Conservation (phyloP, 2,113 vertebrate genomes). For the Sturnira hondurensis region DNA sequence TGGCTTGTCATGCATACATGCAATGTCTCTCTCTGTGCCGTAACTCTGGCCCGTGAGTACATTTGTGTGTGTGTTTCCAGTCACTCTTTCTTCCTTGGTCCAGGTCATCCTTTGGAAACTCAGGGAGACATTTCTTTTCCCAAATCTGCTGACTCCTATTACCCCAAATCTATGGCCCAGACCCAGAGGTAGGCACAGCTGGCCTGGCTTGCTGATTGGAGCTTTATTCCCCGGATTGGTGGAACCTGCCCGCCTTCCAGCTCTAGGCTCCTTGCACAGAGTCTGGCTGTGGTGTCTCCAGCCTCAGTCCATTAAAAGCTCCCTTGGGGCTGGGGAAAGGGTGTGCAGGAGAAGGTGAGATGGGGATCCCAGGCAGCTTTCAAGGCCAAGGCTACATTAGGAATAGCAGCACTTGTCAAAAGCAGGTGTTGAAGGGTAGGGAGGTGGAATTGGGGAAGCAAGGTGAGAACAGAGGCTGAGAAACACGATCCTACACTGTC, state of each 20-base stretch:
- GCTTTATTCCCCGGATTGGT: not conserved
- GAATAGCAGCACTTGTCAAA: not conserved
- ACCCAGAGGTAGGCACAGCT: not conserved
- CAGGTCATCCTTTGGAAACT: constrained; percentile 11
- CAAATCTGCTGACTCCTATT: not conserved
- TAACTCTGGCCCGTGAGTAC: not conserved
- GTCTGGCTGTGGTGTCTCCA: not conserved
- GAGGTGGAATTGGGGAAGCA: not conserved
- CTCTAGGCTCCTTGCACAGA: not conserved
- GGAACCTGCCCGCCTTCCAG: not conserved
- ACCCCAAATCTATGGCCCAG: not conserved
- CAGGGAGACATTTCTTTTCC: not conserved
- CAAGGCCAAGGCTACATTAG: not conserved
- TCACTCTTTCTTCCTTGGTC: not conserved
- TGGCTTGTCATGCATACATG: not conserved
- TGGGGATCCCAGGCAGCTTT: not conserved
- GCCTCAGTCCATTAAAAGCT: not conserved
- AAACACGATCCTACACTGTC: not conserved
- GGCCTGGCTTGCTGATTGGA: not conserved
- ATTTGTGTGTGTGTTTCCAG: not conserved
- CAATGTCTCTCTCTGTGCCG: not conserved
- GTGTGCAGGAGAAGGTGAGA: not conserved
- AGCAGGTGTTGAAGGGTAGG: not conserved
- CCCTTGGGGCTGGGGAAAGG: not conserved
- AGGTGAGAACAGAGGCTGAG: not conserved